These are phyloP conservation scores for Gymnocephalus cernua DNA, from an alignment of 2,113 vertebrate genomes.

Conservation along the genomic window DNA sequence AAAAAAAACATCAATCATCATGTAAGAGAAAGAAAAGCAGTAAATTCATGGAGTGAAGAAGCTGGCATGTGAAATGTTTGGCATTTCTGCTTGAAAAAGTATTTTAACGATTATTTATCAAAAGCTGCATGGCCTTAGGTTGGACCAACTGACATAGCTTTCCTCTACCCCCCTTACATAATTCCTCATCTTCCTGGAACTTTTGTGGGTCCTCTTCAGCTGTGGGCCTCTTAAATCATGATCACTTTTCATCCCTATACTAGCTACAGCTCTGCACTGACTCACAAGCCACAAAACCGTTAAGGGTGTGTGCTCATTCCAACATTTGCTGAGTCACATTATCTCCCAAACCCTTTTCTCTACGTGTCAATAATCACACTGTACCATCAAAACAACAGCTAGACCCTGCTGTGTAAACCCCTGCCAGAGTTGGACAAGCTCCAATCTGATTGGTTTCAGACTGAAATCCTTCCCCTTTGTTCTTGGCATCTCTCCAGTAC, in stretches of 20 bases:
- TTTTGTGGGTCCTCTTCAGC: background rate
- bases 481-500: slow-evolving; percentile 40
- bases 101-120: background rate
- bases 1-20: no score
- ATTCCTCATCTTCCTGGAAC: slow-evolving; percentile 14
- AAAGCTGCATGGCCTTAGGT: background rate
- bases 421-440: slow-evolving; percentile 32
- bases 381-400: slow-evolving; percentile 60
- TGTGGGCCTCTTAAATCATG: background rate
- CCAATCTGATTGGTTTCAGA: slow-evolving; percentile 39
- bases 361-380: slow-evolving; percentile 56
- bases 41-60: background rate
- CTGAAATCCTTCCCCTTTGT: slow-evolving; percentile 41
- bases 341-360: slow-evolving; percentile 42
- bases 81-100: background rate
- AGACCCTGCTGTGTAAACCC: slow-evolving; percentile 21
- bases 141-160: background rate
- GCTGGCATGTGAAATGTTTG: background rate
- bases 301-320: slow-evolving; percentile 66
- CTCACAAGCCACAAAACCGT: slow-evolving; percentile 52
- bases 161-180: background rate
- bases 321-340: slow-evolving; percentile 64
- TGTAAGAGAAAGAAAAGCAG: no score
- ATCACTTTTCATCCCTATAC: slow-evolving; percentile 1
- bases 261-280: slow-evolving; percentile 10